A percentile compares a stretch with the other conserved stretches of the same genome.
phyloP scores from a whole-genome alignment of 2,113 vertebrate genomes.

The Menidia beryllina region DNA sequence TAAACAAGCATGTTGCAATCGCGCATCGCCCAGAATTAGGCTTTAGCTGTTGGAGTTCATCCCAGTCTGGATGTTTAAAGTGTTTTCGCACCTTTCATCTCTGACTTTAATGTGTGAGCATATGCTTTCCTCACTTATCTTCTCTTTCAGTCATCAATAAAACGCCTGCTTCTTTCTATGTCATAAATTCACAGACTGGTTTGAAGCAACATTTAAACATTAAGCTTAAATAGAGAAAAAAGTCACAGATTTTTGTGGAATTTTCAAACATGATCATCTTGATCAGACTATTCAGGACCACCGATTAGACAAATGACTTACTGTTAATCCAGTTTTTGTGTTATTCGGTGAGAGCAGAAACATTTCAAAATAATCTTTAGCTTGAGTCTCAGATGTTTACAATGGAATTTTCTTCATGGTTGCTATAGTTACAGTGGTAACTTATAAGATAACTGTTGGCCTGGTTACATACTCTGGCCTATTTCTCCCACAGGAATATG shows the following conservation, averaged over 20 bases:
- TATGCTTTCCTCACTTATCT: background rate
- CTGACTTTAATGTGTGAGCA: background rate
- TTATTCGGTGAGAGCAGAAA: background rate
- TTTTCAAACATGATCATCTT: no score
- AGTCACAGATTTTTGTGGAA: no score
- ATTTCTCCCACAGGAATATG: background rate
- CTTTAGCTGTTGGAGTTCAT: background rate
- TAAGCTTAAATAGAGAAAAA: no score
- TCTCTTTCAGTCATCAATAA: no score
- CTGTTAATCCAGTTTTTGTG: no score
- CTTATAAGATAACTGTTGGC: background rate
- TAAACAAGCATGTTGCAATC: background rate
- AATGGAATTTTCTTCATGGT: background rate
- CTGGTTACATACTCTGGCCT: background rate
- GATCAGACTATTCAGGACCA: no score
- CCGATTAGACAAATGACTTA: no score
- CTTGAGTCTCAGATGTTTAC: constrained; percentile 7
- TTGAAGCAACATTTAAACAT: no score
- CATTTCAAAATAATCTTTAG: background rate
- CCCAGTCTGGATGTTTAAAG: no score
- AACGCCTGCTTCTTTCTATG: no score
- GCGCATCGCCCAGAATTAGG: background rate
- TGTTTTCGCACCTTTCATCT: no score
- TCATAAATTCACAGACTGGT: no score
- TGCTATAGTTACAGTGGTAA: constrained; percentile 24